Conservation (phyloP, 2,113 vertebrate genomes). For the Corydoras sp. region DNA sequence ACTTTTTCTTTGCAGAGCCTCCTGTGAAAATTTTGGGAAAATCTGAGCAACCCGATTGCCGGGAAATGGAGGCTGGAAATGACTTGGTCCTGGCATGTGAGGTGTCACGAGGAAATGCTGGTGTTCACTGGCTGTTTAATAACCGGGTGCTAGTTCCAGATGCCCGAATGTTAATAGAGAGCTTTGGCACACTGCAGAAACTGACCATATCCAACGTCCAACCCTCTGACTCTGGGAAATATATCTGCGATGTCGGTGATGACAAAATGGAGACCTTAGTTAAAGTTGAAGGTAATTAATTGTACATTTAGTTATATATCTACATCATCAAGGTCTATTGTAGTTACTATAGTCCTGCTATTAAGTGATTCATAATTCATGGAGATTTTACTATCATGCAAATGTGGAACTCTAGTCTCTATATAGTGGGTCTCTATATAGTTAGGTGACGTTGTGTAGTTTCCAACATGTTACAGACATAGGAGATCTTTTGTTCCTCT, state of each 20-base stretch:
- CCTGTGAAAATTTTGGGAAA: slow-evolving; percentile 73
- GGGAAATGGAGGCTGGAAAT: slow-evolving; percentile 65
- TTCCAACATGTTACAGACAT: no score
- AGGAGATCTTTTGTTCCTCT: no score
- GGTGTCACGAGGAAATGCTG: slow-evolving; percentile 60
- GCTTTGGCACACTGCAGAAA: slow-evolving; percentile 61
- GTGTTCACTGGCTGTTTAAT: slow-evolving; percentile 63
- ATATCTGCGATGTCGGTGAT: slow-evolving; percentile 60
- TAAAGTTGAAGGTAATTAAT: slow-evolving; percentile 60
- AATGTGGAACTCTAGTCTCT: no score
- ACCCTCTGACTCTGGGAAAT: slow-evolving; percentile 65
- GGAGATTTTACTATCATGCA: no score
- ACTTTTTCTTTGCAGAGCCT: slow-evolving; percentile 61
- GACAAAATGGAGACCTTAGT: slow-evolving; percentile 64
- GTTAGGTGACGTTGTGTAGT: no score
- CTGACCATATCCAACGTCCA: slow-evolving; percentile 59
- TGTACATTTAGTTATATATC: no score
- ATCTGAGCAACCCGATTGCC: slow-evolving; percentile 50
- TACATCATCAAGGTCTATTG: no score
- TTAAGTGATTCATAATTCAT: no score
- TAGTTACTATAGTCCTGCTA: no score
- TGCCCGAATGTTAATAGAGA: slow-evolving; percentile 57
- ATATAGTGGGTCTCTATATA: no score
- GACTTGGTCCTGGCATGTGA: slow-evolving; percentile 74
- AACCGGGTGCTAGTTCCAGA: slow-evolving; percentile 50